These are phyloP conservation scores for Cosmopolites sordidus DNA, from an alignment of 2,888 invertebrate genomes.

Conservation along the genomic window DNA sequence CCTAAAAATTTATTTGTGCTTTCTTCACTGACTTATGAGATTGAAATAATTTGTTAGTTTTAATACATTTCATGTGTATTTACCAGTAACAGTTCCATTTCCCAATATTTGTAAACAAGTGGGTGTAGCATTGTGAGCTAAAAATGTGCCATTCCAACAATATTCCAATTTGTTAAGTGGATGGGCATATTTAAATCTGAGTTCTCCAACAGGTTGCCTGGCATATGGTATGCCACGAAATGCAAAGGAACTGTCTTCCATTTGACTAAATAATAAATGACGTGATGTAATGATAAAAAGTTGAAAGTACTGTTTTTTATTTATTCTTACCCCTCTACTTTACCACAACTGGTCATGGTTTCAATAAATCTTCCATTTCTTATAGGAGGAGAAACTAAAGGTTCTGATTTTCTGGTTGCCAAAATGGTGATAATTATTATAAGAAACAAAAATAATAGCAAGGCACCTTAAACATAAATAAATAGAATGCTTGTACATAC, in stretches of 20 bases:
- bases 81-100: slow-evolving; percentile 56
- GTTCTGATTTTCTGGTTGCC: slow-evolving; percentile 54
- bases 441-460: slow-evolving; percentile 57
- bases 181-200: slow-evolving; percentile 68
- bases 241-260: slow-evolving; percentile 71
- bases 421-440: slow-evolving; percentile 63
- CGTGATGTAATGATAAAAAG: slow-evolving; percentile 24
- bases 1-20: slow-evolving; percentile 45
- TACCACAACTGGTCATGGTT: slow-evolving; percentile 73
- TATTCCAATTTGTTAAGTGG: slow-evolving; percentile 62
- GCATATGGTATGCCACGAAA: slow-evolving; percentile 83
- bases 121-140: slow-evolving; percentile 63
- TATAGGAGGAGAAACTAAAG: slow-evolving; percentile 54
- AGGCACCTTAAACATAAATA: too few species aligned
- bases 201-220: slow-evolving; percentile 62
- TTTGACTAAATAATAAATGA: slow-evolving; percentile 49
- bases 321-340: slow-evolving; percentile 64
- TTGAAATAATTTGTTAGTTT: too few species aligned
- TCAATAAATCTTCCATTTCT: slow-evolving; percentile 69
- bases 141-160: slow-evolving; percentile 75
- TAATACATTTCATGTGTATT: too few species aligned
- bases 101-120: slow-evolving; percentile 68
- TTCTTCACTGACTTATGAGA: not conserved
- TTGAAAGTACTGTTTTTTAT: not conserved
- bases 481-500: not conserved